Conservation (phyloP, 2,888 invertebrate genomes). For the Graphium colonna region DNA sequence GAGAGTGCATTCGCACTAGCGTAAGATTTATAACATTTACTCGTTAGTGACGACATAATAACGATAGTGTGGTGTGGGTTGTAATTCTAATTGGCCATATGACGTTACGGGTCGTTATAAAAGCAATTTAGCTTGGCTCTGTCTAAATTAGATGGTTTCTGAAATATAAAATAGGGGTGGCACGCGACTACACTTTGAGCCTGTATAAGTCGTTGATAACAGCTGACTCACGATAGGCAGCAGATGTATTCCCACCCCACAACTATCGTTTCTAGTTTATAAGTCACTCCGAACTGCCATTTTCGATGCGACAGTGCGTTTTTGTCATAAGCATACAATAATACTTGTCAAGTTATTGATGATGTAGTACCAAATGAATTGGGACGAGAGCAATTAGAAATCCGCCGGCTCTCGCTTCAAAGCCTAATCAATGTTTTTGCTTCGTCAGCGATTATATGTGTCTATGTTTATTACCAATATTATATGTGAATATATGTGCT, state of each 20-base stretch:
- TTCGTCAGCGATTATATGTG: not conserved
- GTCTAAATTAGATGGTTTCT: too few relatives aligned
- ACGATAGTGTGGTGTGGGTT: too few relatives aligned
- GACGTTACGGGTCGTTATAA: too few relatives aligned
- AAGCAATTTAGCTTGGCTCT: not conserved
- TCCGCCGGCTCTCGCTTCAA: not conserved
- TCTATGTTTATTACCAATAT: not conserved
- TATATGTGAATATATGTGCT: not conserved
- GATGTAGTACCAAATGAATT: not conserved
- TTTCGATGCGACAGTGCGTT: not conserved
- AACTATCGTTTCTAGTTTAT: not conserved
- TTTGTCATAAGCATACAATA: not conserved
- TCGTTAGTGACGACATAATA: too few relatives aligned
- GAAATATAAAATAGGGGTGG: too few relatives aligned
- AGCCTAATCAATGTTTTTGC: not conserved
- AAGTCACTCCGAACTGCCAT: not conserved
- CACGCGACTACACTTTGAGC: too few relatives aligned
- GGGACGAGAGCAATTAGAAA: not conserved
- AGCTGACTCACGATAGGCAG: too few relatives aligned
- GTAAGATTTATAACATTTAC: not conserved
- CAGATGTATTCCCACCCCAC: not conserved
- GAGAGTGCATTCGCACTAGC: not conserved
- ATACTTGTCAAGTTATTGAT: not conserved
- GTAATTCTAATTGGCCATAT: too few relatives aligned
- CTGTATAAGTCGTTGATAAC: too few relatives aligned